Evolutionary conservation across 2,797 vertebrate species (phyloP), one percentile per base, ranked within the genome.

Genomic region (Typhlichthys eigenmanni): DNA sequence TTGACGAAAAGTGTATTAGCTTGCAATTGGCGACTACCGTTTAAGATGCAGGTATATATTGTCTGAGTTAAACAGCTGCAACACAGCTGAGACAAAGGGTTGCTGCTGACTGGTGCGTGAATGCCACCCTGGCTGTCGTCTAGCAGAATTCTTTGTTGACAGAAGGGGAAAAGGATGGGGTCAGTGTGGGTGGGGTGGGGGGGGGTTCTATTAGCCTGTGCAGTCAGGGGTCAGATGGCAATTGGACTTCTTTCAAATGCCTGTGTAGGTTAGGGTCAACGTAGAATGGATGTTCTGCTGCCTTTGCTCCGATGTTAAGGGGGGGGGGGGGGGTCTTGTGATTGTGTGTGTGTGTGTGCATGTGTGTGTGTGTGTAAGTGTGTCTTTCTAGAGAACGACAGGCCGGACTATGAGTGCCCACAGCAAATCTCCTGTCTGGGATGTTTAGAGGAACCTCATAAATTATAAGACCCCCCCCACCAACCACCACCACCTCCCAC

Each of bases 181-280:
- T 38, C 5, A 6, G 34, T 38, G 34, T 38, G 34, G 34, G 34
- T 6, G 34, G 34, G 34, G 34, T 5, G n/a, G n/a, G 34, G 34
- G 34, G 5, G 34, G 34, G 34, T 8, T 5, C 34, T 5, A 38
- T 5, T 5, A 7, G 34, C 34, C 34, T 38, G 8, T 38, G 34
- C 34, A 38, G 34, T 38, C 34, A 38, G 34, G 6, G 34, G 34
- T 86, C 86, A 83, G 75, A 79, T 81, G 76, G 76, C 83, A 83
- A 61, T 76, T 68, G 65, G 72, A 64, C 66, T 47, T 74, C 77
- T 76, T 80, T 75, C 50, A 82, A 64, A 72, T 72, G 69, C 62
- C 76, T 81, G 79, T 81, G 82, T 86, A 76, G 61, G 62, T 38
- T 64, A 75, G 75, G 67, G 71, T 60, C 64, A 69, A 73, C 79